Evolutionary conservation across 2,113 vertebrate species (phyloP).

Genomic region (Syngnathoides biaculeatus): DNA sequence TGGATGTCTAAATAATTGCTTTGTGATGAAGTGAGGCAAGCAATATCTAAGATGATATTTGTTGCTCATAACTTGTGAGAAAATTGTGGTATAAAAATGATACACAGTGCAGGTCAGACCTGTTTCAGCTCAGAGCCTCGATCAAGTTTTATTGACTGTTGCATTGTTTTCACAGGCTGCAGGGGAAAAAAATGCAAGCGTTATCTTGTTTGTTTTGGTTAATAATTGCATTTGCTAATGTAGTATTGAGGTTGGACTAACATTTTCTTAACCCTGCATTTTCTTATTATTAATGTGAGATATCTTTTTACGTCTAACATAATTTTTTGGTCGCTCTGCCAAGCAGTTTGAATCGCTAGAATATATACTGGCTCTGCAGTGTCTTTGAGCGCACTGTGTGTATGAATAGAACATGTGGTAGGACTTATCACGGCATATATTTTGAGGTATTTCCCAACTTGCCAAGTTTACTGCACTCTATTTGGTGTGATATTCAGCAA

Average conservation of each 20-base stretch:
- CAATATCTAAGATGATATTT: background rate
- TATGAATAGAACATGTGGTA: slow-evolving; percentile 73
- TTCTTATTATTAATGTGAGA: background rate
- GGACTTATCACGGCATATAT: slow-evolving; percentile 58
- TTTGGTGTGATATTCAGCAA: slow-evolving; percentile 35
- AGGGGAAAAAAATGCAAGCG: background rate
- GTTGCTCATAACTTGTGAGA: background rate
- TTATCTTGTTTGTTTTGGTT: slow-evolving; percentile 2
- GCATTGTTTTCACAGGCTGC: background rate
- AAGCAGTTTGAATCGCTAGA: slow-evolving; percentile 33
- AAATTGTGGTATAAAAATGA: background rate
- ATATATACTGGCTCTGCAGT: slow-evolving; percentile 19
- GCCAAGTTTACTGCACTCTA: slow-evolving; percentile 33
- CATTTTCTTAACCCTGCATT: background rate
- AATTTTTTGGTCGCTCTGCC: background rate
- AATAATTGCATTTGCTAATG: background rate
- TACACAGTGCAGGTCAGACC: background rate
- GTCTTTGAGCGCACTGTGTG: slow-evolving; percentile 18
- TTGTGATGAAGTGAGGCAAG: background rate
- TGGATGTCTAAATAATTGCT: background rate
- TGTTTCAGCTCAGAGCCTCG: background rate
- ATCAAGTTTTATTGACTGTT: background rate
- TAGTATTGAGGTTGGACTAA: background rate
- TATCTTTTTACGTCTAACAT: background rate
- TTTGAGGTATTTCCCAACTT: slow-evolving; percentile 62